Conservation (phyloP, 2,113 vertebrate species). For the Alethe castanea region DNA sequence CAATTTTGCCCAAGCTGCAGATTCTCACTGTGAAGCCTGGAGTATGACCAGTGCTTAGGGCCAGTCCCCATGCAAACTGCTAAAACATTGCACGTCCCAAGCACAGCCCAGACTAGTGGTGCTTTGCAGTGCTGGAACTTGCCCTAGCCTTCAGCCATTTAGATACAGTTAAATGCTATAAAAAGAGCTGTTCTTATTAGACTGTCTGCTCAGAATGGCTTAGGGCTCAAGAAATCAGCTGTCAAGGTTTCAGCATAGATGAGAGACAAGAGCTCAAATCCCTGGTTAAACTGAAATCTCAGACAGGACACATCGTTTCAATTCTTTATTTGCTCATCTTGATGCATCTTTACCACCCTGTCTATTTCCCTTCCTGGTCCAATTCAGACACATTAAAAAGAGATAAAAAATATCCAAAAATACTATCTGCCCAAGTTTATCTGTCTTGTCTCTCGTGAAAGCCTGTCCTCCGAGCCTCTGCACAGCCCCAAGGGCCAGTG, state of each 20-base stretch:
- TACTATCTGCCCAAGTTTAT: background rate
- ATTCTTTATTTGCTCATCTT: background rate
- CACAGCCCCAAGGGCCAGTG: background rate
- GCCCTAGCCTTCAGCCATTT: background rate
- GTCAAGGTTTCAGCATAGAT: slow-evolving; percentile 5
- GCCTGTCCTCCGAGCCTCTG: background rate
- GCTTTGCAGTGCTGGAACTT: background rate
- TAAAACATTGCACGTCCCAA: rapidly evolving
- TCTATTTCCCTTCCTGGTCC: background rate
- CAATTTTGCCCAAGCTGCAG: background rate
- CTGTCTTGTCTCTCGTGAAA: background rate
- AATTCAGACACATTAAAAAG: background rate
- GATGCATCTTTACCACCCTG: background rate
- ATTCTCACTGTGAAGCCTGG: background rate
- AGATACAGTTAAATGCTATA: slow-evolving; percentile 6
- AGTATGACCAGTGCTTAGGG: background rate
- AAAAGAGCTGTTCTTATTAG: slow-evolving; percentile 5
- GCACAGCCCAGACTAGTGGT: background rate
- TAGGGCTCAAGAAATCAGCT: slow-evolving; percentile 21
- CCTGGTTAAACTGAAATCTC: slow-evolving; percentile 21
- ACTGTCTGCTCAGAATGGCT: slow-evolving; percentile 1
- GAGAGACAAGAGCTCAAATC: slow-evolving; percentile 32
- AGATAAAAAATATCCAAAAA: background rate
- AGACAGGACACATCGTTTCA: background rate
- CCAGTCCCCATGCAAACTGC: background rate